Evolutionary conservation across 2,797 vertebrate genomes (phyloP), one percentile per base, ranked within the genome.

Genomic region (Ciconia nigra): DNA sequence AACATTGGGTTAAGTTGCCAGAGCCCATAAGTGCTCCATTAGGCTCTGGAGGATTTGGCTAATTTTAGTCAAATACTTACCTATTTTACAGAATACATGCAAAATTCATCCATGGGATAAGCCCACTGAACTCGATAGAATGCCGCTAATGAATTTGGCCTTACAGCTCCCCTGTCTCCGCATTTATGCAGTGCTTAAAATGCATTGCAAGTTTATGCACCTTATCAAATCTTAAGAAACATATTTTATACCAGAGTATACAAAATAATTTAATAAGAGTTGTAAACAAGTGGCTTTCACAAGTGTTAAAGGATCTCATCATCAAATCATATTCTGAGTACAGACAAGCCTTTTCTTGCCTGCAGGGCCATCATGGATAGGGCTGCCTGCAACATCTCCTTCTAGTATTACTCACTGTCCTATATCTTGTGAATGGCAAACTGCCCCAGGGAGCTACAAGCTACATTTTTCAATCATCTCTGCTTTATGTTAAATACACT

Each of bases 1-100:
- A 97, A 97, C 93, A 93, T 88, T 92, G 94, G 95, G 93, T 92
- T 97, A 95, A 96, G 84, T 96, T 97, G 95, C 93, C 95, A 97
- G 93, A 96, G 93, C 84, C 93, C 84, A 70, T 89, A 91, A 96
- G 96, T 8, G 2, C 95, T 97, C 90, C 92, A 97, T 97, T 96
- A 96, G 92, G 84, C 96, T 96, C 96, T 88, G 62, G 92, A 95
- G 95, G 95, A 97, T 97, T 97, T 96, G 95, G 92, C 94, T 97
- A 97, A 96, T 97, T 97, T 96, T 94, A 97, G 79, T 96, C 92
- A 93, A 96, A 96, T 86, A 95, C 94, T 95, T 83, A 94, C 96
- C 90, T 95, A 51, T 96, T 96, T 95, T 83, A 90, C 69, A 94
- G 62, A 93, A 87, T 76, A 84, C 91, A 47, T 88, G 79, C 87